Evolutionary conservation across 2,797 vertebrate genomes (phyloP).

Genomic region (Echiichthys vipera): DNA sequence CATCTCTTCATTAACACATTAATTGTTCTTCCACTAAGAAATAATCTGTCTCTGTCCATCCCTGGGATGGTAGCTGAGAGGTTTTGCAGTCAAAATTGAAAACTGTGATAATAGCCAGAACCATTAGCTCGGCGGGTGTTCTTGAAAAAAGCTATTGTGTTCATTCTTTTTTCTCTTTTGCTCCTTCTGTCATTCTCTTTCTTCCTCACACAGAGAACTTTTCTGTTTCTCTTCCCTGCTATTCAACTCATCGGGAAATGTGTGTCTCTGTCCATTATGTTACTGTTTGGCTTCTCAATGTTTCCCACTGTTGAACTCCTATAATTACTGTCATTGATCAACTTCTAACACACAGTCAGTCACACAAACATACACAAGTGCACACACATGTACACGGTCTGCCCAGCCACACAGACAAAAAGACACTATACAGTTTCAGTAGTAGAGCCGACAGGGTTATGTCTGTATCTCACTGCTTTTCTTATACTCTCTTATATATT

Average conservation of each 20-base stretch:
- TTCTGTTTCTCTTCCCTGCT: not conserved
- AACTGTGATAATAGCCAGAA: conserved; percentile 63
- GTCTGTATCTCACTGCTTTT: not conserved
- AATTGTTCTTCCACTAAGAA: conserved; percentile 48
- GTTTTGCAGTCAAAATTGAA: conserved; percentile 66
- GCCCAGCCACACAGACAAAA: not conserved
- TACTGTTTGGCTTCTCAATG: conserved; percentile 32
- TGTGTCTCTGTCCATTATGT: conserved; percentile 20
- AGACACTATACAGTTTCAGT: not conserved
- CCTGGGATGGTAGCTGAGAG: conserved; percentile 27
- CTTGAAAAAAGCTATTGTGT: conserved; percentile 29
- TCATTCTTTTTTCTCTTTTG: conserved; percentile 23
- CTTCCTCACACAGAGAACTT: not conserved
- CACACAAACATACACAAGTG: not conserved
- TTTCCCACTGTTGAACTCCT: conserved; percentile 42
- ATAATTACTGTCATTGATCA: conserved; percentile 59
- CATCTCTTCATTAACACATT: conserved; percentile 55
- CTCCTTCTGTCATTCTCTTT: not conserved
- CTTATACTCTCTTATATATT: not conserved
- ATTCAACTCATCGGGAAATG: conserved; percentile 10
- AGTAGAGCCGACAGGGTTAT: not conserved
- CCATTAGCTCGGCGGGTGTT: conserved; percentile 65
- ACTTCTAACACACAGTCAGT: not conserved
- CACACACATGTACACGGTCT: not conserved
- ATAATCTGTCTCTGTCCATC: conserved; percentile 39